Base-by-base conservation (phyloP, 2,113 vertebrate genomes). In the Scopus umbretta region DNA sequence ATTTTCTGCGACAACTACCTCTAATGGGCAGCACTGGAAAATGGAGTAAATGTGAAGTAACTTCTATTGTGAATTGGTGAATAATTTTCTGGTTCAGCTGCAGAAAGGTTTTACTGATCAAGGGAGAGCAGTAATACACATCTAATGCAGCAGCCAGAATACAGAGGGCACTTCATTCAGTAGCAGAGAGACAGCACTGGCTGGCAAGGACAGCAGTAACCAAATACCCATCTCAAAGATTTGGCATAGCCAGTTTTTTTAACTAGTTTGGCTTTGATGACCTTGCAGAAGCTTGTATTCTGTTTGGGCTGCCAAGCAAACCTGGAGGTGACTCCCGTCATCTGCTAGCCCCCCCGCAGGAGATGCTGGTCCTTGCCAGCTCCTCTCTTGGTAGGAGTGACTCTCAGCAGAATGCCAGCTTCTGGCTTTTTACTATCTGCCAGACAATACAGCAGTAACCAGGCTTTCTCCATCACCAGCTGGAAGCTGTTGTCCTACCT, bases 391-490 rank as follows among this genome's bases (percentile, higher is more conserved):
- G 36, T 92, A 63, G 73, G 67, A 92, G 32, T 38, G 75, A 76
- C 91, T 94, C 75, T 88, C 73, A 89, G 89, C 65, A 89, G 86
- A 93, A 79, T 6, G 2, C 68, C 59, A 36, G 19, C 76, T 94
- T 92, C 76, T 79, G 80, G 56, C 58, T 67, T 91, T 86, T 88
- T 67, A 32, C 73, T 91, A 0, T 76, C 76, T 94, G 80, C 76
- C 91, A 92, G 91, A 80, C 72, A 89, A 62, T 80, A 62, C 89
- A 89, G 65, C 86, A 92, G 68, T 62, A 94, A 91, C 72, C 76
- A 74, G 56, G 42, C 55, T 74, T 50, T 71, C 65, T 84, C 76
- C 2, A 0, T 84, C 80, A 86, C 86, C 68, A 79, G 91, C 92
- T 93, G 88, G 85, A 94, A 92, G 70, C n/a, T 80, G 53, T 90